Evolutionary conservation across 2,888 invertebrate genomes (phyloP).

Genomic region (Xestia xanthographa): DNA sequence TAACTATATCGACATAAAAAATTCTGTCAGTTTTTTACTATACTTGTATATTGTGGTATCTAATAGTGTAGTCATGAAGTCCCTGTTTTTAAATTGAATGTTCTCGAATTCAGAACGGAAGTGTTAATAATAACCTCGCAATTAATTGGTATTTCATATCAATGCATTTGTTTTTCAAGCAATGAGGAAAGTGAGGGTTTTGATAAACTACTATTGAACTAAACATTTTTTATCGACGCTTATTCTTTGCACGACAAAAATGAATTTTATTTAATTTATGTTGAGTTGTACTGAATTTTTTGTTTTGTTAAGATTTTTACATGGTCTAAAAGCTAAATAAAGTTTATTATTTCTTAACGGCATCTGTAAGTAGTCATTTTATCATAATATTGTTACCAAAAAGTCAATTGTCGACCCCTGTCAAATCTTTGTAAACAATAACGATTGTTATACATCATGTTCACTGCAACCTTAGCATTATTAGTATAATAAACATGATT

Average conservation of each 20-base stretch:
- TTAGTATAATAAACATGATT: slow-evolving; percentile 87
- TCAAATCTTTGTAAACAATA: slow-evolving; percentile 73
- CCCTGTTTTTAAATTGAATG: slow-evolving; percentile 67
- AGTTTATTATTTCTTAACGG: slow-evolving; percentile 72
- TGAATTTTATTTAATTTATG: slow-evolving; percentile 74
- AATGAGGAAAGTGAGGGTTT: slow-evolving; percentile 71
- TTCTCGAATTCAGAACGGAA: slow-evolving; percentile 63
- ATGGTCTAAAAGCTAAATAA: slow-evolving; percentile 65
- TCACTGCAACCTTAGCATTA: slow-evolving; percentile 86
- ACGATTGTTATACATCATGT: slow-evolving; percentile 80
- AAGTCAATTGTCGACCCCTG: slow-evolving; percentile 81
- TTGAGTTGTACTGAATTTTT: slow-evolving; percentile 77
- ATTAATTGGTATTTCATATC: slow-evolving; percentile 72
- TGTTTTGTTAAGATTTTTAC: slow-evolving; percentile 78
- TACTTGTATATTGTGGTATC: slow-evolving; percentile 76
- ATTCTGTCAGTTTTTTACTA: slow-evolving; percentile 80
- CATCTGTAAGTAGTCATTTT: slow-evolving; percentile 75
- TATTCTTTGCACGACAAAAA: slow-evolving; percentile 71
- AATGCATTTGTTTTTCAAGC: slow-evolving; percentile 68
- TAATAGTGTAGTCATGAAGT: slow-evolving; percentile 69
- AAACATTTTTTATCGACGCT: slow-evolving; percentile 64
- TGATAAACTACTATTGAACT: slow-evolving; percentile 70
- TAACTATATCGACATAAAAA: slow-evolving; percentile 80
- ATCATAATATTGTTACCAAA: slow-evolving; percentile 83
- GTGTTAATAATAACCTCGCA: slow-evolving; percentile 72